phyloP scores from a whole-genome alignment of 1,140 invertebrate genomes.

The Rhopalosiphum maidis region DNA sequence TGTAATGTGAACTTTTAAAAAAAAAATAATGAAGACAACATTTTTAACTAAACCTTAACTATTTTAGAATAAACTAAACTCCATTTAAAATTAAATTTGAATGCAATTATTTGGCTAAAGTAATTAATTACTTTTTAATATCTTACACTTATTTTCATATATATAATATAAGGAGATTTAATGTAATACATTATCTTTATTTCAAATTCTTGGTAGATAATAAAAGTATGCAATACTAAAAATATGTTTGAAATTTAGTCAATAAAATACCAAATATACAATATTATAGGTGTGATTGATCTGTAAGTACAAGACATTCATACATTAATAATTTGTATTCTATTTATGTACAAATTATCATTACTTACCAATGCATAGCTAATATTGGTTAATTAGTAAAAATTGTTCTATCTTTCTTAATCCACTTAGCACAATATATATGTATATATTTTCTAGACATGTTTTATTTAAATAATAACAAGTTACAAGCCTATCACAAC shows the following conservation, averaged over 20 bases:
- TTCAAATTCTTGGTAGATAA: background rate
- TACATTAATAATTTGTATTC: background rate
- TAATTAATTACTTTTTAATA: too few relatives aligned
- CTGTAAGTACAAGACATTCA: background rate
- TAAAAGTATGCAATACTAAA: background rate
- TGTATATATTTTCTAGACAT: background rate
- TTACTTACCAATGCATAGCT: constrained; percentile 29
- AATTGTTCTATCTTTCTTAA: background rate
- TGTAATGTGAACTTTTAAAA: background rate
- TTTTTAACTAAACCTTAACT: background rate
- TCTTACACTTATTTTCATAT: background rate
- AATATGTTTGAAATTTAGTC: background rate
- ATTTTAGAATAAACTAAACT: background rate
- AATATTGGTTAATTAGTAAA: constrained; percentile 24
- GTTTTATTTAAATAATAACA: constrained; percentile 4
- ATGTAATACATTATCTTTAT: background rate
- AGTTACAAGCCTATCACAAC: background rate
- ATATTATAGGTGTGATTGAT: background rate
- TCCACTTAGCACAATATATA: constrained; percentile 4
- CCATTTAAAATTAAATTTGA: background rate
- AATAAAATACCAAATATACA: background rate
- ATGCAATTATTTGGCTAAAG: background rate
- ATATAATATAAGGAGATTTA: background rate
- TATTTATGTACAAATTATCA: background rate
- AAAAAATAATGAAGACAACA: background rate